Conservation (phyloP, 2,113 vertebrate species). For the Pandion haliaetus region DNA sequence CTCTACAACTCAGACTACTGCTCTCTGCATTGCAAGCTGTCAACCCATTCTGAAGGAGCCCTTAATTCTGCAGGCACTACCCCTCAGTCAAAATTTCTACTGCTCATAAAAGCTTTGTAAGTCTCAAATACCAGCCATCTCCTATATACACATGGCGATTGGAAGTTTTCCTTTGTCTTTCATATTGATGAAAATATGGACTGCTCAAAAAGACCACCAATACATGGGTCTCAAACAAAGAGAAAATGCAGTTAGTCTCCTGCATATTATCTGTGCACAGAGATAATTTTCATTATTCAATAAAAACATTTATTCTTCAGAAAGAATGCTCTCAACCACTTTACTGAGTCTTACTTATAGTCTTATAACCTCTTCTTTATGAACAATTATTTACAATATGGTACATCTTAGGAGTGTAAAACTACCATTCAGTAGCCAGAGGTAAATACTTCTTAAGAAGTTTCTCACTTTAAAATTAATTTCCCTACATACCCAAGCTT, state of each 20-base stretch:
- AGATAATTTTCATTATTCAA: background rate
- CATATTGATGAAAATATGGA: background rate
- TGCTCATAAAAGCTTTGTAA: background rate
- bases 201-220: background rate
- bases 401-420: background rate
- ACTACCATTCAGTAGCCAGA: background rate
- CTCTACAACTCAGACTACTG: background rate
- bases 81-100: background rate
- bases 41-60: background rate
- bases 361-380: background rate
- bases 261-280: background rate
- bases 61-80: background rate
- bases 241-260: background rate
- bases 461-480: background rate
- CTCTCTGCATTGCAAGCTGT: background rate
- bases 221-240: background rate
- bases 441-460: background rate
- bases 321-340: background rate
- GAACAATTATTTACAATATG: background rate
- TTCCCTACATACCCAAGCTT: background rate
- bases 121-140: background rate
- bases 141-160: background rate
- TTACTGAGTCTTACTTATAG: background rate
- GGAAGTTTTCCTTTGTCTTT: conserved; percentile 10
- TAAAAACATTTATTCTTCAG: background rate